These are phyloP conservation scores for Scatophagus argus DNA, from an alignment of 2,113 vertebrate species.

Conservation along the genomic window DNA sequence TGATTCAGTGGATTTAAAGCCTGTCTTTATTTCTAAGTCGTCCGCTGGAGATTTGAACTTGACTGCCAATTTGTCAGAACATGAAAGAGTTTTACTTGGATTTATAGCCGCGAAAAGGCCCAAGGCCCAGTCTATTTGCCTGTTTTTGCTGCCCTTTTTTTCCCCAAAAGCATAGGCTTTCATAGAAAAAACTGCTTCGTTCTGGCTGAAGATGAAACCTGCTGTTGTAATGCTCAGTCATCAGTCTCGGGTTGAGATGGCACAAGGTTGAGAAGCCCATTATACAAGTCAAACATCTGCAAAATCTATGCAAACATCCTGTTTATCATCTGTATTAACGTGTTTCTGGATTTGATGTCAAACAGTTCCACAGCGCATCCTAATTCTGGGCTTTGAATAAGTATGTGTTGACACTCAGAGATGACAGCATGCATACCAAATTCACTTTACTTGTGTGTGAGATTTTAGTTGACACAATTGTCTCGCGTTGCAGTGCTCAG, in stretches of 20 bases:
- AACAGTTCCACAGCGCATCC: not conserved
- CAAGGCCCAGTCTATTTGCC: not conserved
- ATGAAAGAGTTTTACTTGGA: not conserved
- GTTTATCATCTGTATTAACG: not conserved
- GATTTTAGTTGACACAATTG: not conserved
- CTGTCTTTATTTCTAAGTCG: constrained; percentile 6
- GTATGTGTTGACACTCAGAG: not conserved
- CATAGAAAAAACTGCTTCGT: not conserved
- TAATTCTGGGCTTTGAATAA: not conserved
- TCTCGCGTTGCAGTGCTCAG: not conserved
- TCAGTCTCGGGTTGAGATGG: not conserved
- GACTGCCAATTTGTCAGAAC: not conserved
- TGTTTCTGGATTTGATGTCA: not conserved
- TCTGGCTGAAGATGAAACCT: not conserved
- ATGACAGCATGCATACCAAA: too few species aligned
- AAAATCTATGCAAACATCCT: not conserved
- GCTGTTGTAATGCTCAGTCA: not conserved
- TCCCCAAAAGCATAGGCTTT: not conserved
- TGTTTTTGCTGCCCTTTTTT: not conserved
- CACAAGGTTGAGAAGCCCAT: not conserved
- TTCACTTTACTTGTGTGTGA: not conserved
- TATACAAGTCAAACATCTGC: not conserved
- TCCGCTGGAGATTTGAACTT: not conserved
- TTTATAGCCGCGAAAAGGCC: not conserved
- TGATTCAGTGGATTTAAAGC: constrained; percentile 1